Conservation (phyloP, 2,113 vertebrate species). For the Bufo bufo region DNA sequence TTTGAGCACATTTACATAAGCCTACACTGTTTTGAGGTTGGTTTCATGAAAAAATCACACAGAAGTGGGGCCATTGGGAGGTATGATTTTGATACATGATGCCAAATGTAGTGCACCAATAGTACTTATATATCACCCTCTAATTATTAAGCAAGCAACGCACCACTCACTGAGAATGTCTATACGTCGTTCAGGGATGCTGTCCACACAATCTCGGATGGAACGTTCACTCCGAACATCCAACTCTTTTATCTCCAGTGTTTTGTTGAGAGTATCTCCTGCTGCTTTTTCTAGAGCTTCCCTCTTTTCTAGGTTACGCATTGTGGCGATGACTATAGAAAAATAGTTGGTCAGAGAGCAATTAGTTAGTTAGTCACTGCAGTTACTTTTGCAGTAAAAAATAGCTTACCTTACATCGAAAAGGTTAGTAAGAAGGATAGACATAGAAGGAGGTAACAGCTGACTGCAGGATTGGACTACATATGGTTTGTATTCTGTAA, state of each 20-base stretch:
- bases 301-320: slow-evolving; percentile 71
- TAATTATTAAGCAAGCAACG: neutral
- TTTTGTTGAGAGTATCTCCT: slow-evolving; percentile 67
- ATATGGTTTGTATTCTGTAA: neutral
- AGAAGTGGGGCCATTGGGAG: neutral
- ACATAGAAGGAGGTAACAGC: neutral
- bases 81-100: neutral
- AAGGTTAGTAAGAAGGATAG: neutral
- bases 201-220: slow-evolving; percentile 74
- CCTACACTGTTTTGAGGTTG: neutral
- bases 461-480: neutral
- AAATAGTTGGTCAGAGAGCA: neutral
- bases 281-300: slow-evolving; percentile 68
- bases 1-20: neutral
- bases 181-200: slow-evolving; percentile 66
- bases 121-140: neutral
- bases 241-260: slow-evolving; percentile 74
- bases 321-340: slow-evolving; percentile 73
- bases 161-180: slow-evolving; percentile 65
- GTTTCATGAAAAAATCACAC: neutral
- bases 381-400: neutral
- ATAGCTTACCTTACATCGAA: neutral
- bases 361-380: neutral
- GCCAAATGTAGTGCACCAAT: neutral
- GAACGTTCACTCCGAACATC: slow-evolving; percentile 74